Percentiles rank a stretch among this genome's conserved stretches.
Conservation (phyloP, 1,140 invertebrate genomes). For the Ericerus pela region DNA sequence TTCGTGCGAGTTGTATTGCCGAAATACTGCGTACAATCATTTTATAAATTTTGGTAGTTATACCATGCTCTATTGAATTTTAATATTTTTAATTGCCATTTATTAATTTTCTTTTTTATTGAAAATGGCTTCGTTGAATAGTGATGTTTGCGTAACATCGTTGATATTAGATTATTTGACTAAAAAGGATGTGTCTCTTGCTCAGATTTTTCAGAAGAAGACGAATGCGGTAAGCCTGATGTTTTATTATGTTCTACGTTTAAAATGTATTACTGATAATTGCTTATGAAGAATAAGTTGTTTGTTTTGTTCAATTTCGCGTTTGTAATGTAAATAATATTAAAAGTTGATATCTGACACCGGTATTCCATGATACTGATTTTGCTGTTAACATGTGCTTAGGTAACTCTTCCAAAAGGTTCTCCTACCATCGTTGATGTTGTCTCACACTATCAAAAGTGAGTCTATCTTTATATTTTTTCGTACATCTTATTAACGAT, state of each 20-base stretch:
- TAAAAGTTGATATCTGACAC: background rate
- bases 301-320: background rate
- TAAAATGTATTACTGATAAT: background rate
- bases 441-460: background rate
- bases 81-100: no score
- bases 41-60: no score
- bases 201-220: conserved; percentile 23
- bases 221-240: conserved; percentile 21
- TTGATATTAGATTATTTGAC: conserved; percentile 19
- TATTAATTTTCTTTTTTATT: no score
- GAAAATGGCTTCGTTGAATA: background rate
- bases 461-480: background rate
- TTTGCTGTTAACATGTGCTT: no score
- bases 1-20: no score
- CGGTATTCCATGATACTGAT: no score
- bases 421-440: background rate
- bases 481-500: no score
- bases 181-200: conserved; percentile 18
- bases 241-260: background rate
- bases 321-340: background rate
- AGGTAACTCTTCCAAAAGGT: background rate
- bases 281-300: background rate
- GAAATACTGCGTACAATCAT: no score
- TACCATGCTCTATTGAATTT: no score
- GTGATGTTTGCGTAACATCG: background rate